Evolutionary conservation across 2,797 vertebrate genomes (phyloP).

Genomic region (Scarus forsteni): DNA sequence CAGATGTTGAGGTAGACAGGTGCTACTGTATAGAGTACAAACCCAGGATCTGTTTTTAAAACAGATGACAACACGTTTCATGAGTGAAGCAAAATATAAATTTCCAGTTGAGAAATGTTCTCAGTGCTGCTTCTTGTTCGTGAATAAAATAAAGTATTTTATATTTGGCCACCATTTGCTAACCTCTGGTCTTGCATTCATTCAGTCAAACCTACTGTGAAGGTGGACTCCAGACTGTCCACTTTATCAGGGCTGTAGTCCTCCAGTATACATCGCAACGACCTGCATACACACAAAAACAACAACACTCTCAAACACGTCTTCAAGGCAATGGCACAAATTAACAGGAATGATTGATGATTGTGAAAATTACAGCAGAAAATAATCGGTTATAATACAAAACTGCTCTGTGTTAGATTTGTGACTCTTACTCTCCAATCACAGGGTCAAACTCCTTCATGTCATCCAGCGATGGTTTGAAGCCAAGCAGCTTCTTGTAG

Average conservation of each 20-base stretch:
- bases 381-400: background rate
- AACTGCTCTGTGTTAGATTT: background rate
- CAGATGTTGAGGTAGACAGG: too few species aligned
- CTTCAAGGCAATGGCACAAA: too few species aligned
- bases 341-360: too few species aligned
- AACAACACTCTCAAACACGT: background rate
- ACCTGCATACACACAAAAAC: conserved; percentile 75
- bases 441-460: conserved; percentile 90
- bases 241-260: conserved; percentile 86
- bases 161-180: too few species aligned
- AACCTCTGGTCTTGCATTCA: too few species aligned
- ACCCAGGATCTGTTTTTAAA: too few species aligned
- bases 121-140: too few species aligned
- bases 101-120: too few species aligned
- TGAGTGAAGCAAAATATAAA: too few species aligned
- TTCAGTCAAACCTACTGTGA: conserved; percentile 85
- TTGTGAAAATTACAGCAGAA: background rate
- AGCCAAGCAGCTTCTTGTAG: conserved; percentile 93
- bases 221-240: conserved; percentile 83
- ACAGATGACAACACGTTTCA: too few species aligned
- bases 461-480: conserved; percentile 90
- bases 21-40: too few species aligned
- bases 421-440: conserved; percentile 82
- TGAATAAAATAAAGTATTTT: too few species aligned
- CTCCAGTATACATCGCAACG: conserved; percentile 88